Base-by-base conservation (phyloP, 2,888 invertebrate species). In the Resseliella maxima region DNA sequence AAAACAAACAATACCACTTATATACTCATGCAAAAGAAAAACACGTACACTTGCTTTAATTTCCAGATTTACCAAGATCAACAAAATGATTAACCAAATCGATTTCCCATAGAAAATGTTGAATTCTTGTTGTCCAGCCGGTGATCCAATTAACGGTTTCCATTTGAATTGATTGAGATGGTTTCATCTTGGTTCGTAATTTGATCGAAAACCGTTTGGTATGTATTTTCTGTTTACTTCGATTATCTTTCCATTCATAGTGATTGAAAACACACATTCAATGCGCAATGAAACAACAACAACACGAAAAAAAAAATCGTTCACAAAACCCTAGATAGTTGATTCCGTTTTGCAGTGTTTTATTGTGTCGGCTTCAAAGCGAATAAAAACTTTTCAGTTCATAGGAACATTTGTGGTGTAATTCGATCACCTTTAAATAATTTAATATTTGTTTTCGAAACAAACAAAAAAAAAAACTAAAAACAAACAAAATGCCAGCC, bases 371-470 rank as follows among this genome's bases (percentile, higher is more conserved):
- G 59, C 21, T 50, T 50, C 10, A 50, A 50, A 50, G 41, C 46
- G n/a, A n/a, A n/a, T n/a, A 50, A 8, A 50, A 50, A 50, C 8
- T 15, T 50, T 36, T 36, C 5, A 36, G 35, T 36, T 36, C 81
- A 18, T 35, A 64, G 18, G 3, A n/a, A 38, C 83, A 83, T 38
- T 83, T 38, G 38, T n/a, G 38, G 38, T 83, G 83, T 83, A 83
- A 83, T 83, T 83, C 72, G 72, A 72, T 72, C 72, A 72, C 18
- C 72, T 35, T 72, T 72, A 72, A 72, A 72, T 72, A 72, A 83
- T 38, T 83, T n/a, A 83, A 38, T 83, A 38, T 38, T 83, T 83
- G 3, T 83, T 0, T 83, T 38, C 0, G 5, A 27, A n/a, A n/a
- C n/a, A n/a, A n/a, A n/a, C n/a, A n/a, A n/a, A n/a, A n/a, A n/a